A percentile compares a stretch with the other conserved stretches of the same genome.
Conservation (phyloP, 2,113 vertebrate species). For the Engraulis encrasicolus region DNA sequence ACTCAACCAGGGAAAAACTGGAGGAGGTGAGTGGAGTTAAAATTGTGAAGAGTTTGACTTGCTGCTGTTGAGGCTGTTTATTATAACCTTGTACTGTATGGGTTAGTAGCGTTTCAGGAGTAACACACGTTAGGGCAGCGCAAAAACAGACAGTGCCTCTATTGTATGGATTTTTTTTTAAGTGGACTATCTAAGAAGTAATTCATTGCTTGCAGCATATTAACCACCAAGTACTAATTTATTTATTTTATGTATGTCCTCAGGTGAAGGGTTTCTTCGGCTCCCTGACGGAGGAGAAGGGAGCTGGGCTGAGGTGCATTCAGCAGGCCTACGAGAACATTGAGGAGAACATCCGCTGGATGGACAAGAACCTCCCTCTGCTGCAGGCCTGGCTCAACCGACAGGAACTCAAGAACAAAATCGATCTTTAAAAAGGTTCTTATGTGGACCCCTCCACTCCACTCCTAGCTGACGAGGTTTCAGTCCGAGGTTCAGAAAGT, state of each 20-base stretch:
- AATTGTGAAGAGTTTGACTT: background rate
- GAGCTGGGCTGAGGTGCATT: slow-evolving; percentile 81
- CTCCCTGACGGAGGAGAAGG: slow-evolving; percentile 78
- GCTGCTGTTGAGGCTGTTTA: background rate
- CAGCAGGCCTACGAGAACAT: slow-evolving; percentile 85
- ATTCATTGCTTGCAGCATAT: background rate
- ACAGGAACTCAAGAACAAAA: background rate
- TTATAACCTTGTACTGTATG: too few relatives aligned
- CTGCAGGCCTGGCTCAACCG: slow-evolving; percentile 78
- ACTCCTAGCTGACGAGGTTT: too few relatives aligned
- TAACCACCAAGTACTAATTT: too few relatives aligned
- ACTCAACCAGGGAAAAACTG: slow-evolving; percentile 82
- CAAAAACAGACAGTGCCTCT: too few relatives aligned
- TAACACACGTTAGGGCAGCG: too few relatives aligned
- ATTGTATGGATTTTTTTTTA: too few relatives aligned
- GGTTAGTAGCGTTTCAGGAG: too few relatives aligned
- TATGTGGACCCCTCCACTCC: background rate
- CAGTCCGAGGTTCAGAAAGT: too few relatives aligned
- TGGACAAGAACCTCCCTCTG: slow-evolving; percentile 81
- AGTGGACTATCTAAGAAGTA: too few relatives aligned
- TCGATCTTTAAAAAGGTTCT: background rate
- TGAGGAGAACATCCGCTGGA: slow-evolving; percentile 87
- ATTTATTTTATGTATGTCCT: background rate
- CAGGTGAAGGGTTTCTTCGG: slow-evolving; percentile 85
- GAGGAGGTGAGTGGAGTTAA: slow-evolving; percentile 75